Percentiles rank a stretch among this genome's conserved stretches.
phyloP scores from a whole-genome alignment of 2,888 invertebrate genomes.

The Hirudinaria manillensis region DNA sequence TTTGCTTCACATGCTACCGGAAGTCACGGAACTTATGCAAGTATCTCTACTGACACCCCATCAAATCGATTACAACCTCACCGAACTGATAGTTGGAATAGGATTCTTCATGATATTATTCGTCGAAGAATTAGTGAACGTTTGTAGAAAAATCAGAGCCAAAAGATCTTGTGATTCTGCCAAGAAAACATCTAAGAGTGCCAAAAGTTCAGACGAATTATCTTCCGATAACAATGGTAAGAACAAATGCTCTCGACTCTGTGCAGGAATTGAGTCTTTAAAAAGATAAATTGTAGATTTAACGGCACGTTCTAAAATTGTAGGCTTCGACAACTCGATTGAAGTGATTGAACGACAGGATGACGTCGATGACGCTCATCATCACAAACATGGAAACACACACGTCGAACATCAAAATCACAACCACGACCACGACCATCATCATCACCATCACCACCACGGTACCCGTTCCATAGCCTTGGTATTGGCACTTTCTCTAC shows the following conservation, averaged over 20 bases:
- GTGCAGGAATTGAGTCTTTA: neutral
- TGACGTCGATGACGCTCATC: too few species aligned
- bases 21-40: constrained; percentile 44
- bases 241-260: neutral
- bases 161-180: neutral
- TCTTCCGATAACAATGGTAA: neutral
- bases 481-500: constrained; percentile 58
- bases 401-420: neutral
- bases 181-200: neutral
- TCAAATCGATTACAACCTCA: constrained; percentile 44
- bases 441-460: constrained; percentile 22
- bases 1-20: constrained; percentile 49
- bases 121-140: constrained; percentile 43
- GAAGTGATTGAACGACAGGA: too few species aligned
- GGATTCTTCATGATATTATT: constrained; percentile 49
- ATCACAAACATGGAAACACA: neutral
- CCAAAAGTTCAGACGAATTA: neutral
- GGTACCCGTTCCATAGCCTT: constrained; percentile 54
- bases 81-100: constrained; percentile 46
- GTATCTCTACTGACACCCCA: constrained; percentile 35
- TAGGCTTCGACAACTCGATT: too few species aligned
- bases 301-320: too few species aligned
- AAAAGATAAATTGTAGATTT: neutral
- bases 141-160: constrained; percentile 14
- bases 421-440: constrained; percentile 21